Evolutionary conservation across 2,797 vertebrate species (phyloP), one percentile per base, ranked within the genome.

Genomic region (Fistularia commersonii): DNA sequence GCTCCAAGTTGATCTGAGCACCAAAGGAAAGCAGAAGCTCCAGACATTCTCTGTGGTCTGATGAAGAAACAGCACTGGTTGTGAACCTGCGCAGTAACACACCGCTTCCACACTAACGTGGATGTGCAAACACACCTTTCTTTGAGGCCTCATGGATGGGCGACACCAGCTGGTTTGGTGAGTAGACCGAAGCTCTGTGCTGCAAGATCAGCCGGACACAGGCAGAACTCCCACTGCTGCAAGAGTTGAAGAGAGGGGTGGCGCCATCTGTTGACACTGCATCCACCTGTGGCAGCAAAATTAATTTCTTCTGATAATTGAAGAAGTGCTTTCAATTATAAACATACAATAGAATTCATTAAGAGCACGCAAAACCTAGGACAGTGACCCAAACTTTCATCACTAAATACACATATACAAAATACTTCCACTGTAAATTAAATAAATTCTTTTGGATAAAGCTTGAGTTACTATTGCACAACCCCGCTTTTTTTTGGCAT

Each of bases 1-100:
- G 59, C 77, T 95, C 92, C 74, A 90, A 73, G 61, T 98, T 91
- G 51, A 93, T 86, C 41, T 91, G 85, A 52, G 89, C 88, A 11
- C 89, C 91, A 31, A 87, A 86, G 12, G 89, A 85, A 77, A 97
- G 76, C 45, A 98, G 88, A 77, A 96, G 82, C 77, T 97, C 93
- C 88, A 97, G 85, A 77, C 95, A 96, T 41, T 93, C 92, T 62
- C 79, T 89, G 83, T 97, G 91, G 69, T 90, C 94, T 95, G 45
- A 60, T 40, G 32, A 14, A 39, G 23, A 45, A 12, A 53, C 1
- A 45, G 5, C 2, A 11, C 10, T 10, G 31, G 13, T 11, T 65
- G 8, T 60, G 31, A 49, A 32, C 8, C 49, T 43, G 48, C 6
- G 15, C 32, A 11, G 12, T 8, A 10, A 12, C 9, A 2, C 3